Evolutionary conservation across 2,797 vertebrate species (phyloP).

Genomic region (Chaenodraco wilsoni): DNA sequence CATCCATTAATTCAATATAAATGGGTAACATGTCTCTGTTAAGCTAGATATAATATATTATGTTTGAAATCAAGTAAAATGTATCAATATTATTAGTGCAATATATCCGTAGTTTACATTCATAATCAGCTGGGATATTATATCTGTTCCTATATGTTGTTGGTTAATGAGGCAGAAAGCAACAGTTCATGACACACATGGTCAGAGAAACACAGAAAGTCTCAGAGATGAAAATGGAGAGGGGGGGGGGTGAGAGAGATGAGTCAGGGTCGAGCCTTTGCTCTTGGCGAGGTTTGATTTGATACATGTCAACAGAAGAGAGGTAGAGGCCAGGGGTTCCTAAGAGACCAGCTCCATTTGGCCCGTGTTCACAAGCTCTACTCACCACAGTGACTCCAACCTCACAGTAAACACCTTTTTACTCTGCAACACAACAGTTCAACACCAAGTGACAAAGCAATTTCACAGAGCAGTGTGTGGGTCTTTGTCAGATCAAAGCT

Average conservation of each 20-base stretch:
- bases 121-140: conserved; percentile 14
- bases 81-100: neutral
- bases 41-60: neutral
- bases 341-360: conserved; percentile 51
- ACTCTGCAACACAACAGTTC: conserved; percentile 46
- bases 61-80: neutral
- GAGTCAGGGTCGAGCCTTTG: conserved; percentile 50
- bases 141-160: neutral
- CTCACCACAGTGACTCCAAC: conserved; percentile 45
- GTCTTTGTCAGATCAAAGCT: conserved; percentile 42
- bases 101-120: conserved; percentile 2
- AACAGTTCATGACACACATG: conserved; percentile 21
- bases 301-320: conserved; percentile 58
- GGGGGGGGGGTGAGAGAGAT: conserved; percentile 31
- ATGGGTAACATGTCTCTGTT: neutral
- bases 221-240: conserved; percentile 34
- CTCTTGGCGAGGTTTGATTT: conserved; percentile 55
- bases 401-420: conserved; percentile 38
- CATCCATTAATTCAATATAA: neutral
- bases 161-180: conserved; percentile 15
- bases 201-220: conserved; percentile 22
- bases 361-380: conserved; percentile 48
- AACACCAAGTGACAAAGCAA: conserved; percentile 41
- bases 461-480: conserved; percentile 21
- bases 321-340: conserved; percentile 51